Evolutionary conservation across 2,888 invertebrate species (phyloP).

Genomic region (Nomada hirtipes): DNA sequence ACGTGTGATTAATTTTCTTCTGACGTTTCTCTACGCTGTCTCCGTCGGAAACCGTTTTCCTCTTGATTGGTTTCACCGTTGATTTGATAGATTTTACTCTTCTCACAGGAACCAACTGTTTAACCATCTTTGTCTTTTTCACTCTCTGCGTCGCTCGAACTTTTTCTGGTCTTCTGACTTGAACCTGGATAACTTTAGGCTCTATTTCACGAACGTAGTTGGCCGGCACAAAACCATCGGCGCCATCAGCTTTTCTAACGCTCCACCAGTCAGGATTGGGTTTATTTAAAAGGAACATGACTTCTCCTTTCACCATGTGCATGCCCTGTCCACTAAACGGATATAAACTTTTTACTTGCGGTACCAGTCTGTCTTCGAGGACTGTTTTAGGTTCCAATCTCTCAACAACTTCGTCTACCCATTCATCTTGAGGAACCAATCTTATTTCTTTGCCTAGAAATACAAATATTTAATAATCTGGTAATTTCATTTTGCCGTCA

Average conservation of each 20-base stretch:
- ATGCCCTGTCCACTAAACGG: constrained; percentile 97
- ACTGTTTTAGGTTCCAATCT: constrained; percentile 94
- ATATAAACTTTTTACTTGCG: constrained; percentile 94
- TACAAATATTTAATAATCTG: too few species aligned
- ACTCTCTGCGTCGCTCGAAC: constrained; percentile 93
- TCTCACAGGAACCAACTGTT: constrained; percentile 93
- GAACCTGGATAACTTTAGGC: constrained; percentile 92
- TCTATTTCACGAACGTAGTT: constrained; percentile 98
- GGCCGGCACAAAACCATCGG: constrained; percentile 98
- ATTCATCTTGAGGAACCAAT: constrained; percentile 95
- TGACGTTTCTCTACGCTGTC: constrained; percentile 93
- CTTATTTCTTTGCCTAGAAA: constrained; percentile 89
- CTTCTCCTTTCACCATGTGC: constrained; percentile 95
- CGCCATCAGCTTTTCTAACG: constrained; percentile 95
- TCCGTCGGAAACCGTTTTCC: constrained; percentile 86
- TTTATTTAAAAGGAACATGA: constrained; percentile 96
- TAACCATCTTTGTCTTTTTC: constrained; percentile 95
- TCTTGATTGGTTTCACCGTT: constrained; percentile 81
- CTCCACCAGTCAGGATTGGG: constrained; percentile 99
- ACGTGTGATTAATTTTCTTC: constrained; percentile 91
- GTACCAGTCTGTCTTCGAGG: constrained; percentile 93
- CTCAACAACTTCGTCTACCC: constrained; percentile 96
- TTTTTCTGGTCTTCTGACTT: constrained; percentile 93
- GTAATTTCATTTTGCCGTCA: too few species aligned
- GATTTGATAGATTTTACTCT: constrained; percentile 86